Evolutionary conservation across 2,888 invertebrate species (phyloP).

Genomic region (Synanthedon vespiformis): DNA sequence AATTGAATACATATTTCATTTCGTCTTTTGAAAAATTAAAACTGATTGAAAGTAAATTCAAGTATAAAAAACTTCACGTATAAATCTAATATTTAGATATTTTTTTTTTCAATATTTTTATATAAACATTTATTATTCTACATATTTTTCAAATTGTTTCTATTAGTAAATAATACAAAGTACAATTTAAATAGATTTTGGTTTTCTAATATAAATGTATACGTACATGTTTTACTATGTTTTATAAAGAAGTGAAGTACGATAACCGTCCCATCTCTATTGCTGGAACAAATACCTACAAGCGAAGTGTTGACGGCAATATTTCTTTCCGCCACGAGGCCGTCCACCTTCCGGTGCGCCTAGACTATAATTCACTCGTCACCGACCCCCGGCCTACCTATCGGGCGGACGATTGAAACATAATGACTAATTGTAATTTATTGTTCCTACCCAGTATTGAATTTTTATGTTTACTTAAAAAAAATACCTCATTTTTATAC

Average conservation of each 20-base stretch:
- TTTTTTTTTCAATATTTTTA: background rate
- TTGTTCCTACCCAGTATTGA: conserved; percentile 5
- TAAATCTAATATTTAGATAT: too few species aligned
- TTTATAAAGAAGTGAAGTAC: background rate
- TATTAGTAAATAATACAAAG: background rate
- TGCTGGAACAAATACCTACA: conserved; percentile 20
- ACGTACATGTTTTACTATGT: background rate
- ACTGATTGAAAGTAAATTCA: too few species aligned
- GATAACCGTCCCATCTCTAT: conserved; percentile 21
- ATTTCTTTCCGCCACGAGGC: conserved; percentile 40
- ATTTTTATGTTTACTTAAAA: background rate
- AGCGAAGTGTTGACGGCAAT: conserved; percentile 40
- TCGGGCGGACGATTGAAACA: conserved; percentile 38
- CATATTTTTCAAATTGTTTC: background rate
- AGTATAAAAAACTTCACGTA: too few species aligned
- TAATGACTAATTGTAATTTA: conserved; percentile 52
- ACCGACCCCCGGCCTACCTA: background rate
- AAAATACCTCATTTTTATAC: too few species aligned
- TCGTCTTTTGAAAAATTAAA: too few species aligned
- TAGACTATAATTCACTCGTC: conserved; percentile 20
- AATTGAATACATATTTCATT: too few species aligned
- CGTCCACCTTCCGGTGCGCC: conserved; percentile 29
- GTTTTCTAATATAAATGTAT: background rate
- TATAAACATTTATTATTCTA: background rate
- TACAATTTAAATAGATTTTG: background rate